Conservation (phyloP, 2,113 vertebrate species). For the Hemichromis elongatus region DNA sequence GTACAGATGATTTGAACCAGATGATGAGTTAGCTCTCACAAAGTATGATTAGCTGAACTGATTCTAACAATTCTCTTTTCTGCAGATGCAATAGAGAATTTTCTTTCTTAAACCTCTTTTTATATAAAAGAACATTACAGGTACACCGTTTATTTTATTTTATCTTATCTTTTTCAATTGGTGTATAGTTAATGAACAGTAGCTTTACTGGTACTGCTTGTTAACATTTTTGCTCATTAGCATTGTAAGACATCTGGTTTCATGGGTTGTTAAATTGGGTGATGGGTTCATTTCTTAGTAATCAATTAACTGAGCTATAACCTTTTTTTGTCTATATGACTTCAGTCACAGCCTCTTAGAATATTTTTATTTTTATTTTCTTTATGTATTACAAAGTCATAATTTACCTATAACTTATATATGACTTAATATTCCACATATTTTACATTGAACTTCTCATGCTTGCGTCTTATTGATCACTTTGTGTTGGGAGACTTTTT, state of each 20-base stretch:
- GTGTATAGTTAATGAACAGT: rapidly evolving
- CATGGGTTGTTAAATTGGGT: background rate
- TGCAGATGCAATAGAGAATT: background rate
- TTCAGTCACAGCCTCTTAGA: background rate
- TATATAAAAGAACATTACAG: background rate
- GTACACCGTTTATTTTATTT: rapidly evolving
- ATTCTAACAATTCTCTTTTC: rapidly evolving
- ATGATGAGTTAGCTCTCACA: rapidly evolving
- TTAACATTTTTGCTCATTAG: background rate
- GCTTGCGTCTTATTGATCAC: background rate
- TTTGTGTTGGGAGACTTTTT: background rate
- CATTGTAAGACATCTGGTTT: background rate
- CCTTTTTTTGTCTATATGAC: rapidly evolving
- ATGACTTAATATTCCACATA: background rate
- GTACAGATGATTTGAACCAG: rapidly evolving
- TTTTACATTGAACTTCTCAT: background rate
- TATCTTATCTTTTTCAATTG: rapidly evolving
- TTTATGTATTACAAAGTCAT: background rate
- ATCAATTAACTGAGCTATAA: background rate
- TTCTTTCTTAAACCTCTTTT: background rate
- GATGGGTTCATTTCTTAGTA: background rate
- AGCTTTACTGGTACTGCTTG: background rate
- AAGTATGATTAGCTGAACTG: rapidly evolving
- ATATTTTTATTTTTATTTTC: rapidly evolving
- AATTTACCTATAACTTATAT: background rate